Evolutionary conservation across 1,140 invertebrate species (phyloP).

Genomic region (Hyposmocoma kahamanoa): DNA sequence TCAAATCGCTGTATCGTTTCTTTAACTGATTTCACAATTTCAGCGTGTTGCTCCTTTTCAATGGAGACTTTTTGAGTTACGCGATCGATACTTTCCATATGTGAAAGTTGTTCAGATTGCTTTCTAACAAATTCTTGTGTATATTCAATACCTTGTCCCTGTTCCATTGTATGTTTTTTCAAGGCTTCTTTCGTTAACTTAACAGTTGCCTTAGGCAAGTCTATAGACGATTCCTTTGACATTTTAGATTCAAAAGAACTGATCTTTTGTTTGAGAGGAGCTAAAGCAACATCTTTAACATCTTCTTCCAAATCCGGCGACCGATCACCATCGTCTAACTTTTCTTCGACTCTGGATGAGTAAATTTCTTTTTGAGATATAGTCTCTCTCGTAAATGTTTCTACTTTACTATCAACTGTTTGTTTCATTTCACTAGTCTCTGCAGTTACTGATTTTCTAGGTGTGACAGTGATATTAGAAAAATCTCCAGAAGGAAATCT

Average conservation of each 20-base stretch:
- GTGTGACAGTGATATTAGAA: conserved; percentile 67
- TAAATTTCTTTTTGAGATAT: conserved; percentile 67
- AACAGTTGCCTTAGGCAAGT: conserved; percentile 53
- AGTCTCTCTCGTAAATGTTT: conserved; percentile 44
- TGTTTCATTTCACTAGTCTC: conserved; percentile 53
- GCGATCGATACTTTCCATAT: conserved; percentile 30
- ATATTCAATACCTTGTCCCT: conserved; percentile 69
- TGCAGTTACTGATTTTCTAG: conserved; percentile 56
- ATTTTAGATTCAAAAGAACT: conserved; percentile 68
- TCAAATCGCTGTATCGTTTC: conserved; percentile 66
- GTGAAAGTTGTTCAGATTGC: conserved; percentile 60
- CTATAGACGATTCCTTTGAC: conserved; percentile 50
- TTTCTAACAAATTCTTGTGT: conserved; percentile 72
- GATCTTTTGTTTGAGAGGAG: conserved; percentile 66
- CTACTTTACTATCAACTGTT: conserved; percentile 42
- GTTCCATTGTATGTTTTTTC: conserved; percentile 66
- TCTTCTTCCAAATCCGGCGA: conserved; percentile 57
- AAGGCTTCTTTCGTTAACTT: conserved; percentile 72
- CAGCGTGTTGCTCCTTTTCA: conserved; percentile 40
- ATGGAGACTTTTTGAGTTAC: conserved; percentile 40
- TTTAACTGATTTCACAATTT: conserved; percentile 56
- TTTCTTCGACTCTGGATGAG: conserved; percentile 60
- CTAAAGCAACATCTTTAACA: conserved; percentile 64
- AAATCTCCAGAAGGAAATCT: conserved; percentile 71
- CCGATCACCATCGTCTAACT: conserved; percentile 59